These are phyloP conservation scores for Phyllotis vaccarum DNA, from an alignment of 2,797 vertebrate species.

Conservation along the genomic window DNA sequence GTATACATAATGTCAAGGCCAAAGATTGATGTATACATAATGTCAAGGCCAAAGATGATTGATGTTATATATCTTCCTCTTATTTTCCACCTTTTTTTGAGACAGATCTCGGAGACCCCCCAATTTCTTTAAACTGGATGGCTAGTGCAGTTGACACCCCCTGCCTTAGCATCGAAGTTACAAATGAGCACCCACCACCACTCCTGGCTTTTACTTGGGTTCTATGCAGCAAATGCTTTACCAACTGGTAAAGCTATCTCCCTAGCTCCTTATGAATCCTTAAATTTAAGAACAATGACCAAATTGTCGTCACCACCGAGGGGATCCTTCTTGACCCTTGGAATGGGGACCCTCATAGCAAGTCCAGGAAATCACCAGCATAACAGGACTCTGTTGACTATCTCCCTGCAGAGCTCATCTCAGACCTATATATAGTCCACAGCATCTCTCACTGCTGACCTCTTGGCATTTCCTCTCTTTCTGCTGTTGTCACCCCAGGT, in stretches of 20 bases:
- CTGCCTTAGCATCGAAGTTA: not conserved
- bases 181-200: too few species aligned
- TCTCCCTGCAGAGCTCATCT: rapidly evolving
- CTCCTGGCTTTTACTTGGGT: not conserved
- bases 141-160: too few species aligned
- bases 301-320: not conserved
- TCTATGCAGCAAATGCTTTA: not conserved
- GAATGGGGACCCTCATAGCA: not conserved
- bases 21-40: not conserved
- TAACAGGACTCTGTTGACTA: rapidly evolving
- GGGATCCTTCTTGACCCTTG: not conserved
- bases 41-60: not conserved
- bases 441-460: not conserved
- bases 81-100: not conserved
- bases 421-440: not conserved
- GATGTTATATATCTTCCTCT: not conserved
- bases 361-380: not conserved
- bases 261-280: not conserved
- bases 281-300: not conserved
- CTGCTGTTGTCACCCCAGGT: not conserved
- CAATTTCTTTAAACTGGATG: too few species aligned
- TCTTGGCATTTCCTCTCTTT: not conserved
- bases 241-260: not conserved
- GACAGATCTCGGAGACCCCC: not conserved
- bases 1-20: not conserved